Evolutionary conservation across 2,113 vertebrate genomes (phyloP).

Genomic region (Phasianus colchicus): DNA sequence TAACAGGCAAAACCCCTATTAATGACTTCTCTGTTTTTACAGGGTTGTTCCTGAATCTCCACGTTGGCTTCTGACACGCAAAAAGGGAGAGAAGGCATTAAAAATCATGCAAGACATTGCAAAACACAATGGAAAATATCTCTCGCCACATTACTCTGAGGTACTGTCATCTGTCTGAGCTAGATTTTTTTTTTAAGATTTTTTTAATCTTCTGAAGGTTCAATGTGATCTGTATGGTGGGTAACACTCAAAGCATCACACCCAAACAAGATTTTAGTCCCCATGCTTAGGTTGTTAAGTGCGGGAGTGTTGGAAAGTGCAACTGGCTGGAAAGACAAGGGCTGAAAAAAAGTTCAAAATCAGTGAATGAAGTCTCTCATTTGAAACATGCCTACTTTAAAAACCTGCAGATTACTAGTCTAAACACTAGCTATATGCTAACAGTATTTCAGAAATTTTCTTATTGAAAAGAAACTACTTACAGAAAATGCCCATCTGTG

Average conservation of each 20-base stretch:
- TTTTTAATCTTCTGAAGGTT: not conserved
- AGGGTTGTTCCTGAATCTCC: constrained; percentile 96
- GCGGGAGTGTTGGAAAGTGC: not conserved
- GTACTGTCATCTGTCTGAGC: constrained; percentile 65
- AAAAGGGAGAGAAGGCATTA: constrained; percentile 82
- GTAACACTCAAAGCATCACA: not conserved
- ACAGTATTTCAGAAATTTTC: not conserved
- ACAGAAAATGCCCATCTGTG: not conserved
- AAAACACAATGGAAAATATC: constrained; percentile 86
- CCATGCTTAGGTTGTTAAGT: not conserved
- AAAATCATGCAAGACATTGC: constrained; percentile 86
- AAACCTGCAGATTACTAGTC: not conserved
- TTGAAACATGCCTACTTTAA: not conserved
- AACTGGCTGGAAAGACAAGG: not conserved
- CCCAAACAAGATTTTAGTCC: not conserved
- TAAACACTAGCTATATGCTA: not conserved
- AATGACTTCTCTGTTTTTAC: not conserved
- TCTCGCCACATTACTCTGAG: constrained; percentile 84
- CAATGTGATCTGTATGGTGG: not conserved
- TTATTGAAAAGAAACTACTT: not conserved
- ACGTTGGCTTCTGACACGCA: constrained; percentile 94
- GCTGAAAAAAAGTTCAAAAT: not conserved
- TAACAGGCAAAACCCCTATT: not conserved
- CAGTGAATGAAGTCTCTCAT: not conserved
- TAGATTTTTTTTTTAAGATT: not conserved